These are phyloP conservation scores for Danio jaintianensis DNA, from an alignment of 2,797 vertebrate species.

Conservation along the genomic window DNA sequence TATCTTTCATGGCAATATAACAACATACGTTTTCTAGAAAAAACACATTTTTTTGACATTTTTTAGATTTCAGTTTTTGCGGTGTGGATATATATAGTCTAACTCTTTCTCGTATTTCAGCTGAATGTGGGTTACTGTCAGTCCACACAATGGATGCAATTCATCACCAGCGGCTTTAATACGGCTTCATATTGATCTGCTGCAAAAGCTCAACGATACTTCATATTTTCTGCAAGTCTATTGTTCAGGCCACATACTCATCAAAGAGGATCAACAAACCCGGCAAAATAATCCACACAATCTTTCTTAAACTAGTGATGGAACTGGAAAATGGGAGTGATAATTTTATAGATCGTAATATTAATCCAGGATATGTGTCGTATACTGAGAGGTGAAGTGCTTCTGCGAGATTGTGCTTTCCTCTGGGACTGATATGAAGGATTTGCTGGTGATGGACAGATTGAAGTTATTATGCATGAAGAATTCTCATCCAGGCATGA, in stretches of 20 bases:
- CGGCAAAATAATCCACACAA: conserved; percentile 26
- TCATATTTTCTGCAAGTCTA: conserved; percentile 44
- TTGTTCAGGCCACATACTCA: conserved; percentile 30
- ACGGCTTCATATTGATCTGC: conserved; percentile 57
- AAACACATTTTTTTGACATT: too few relatives aligned
- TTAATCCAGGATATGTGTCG: conserved; percentile 10
- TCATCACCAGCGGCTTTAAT: conserved; percentile 52
- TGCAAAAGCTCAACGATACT: conserved; percentile 43
- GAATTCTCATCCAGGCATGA: conserved; percentile 23
- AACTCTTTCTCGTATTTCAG: conserved; percentile 45
- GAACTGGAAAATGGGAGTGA: conserved; percentile 7
- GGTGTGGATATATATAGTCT: conserved; percentile 19
- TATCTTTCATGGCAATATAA: too few relatives aligned
- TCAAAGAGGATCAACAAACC: conserved; percentile 18
- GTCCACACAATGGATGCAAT: conserved; percentile 41
- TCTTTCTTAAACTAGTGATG: conserved; percentile 1
- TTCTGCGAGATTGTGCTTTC: background rate
- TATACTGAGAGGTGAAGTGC: conserved; percentile 4
- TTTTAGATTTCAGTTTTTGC: too few relatives aligned
- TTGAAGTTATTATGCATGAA: conserved; percentile 20
- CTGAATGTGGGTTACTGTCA: conserved; percentile 48
- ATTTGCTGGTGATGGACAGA: conserved; percentile 12
- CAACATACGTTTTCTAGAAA: too few relatives aligned
- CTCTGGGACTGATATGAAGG: background rate
- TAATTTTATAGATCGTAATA: background rate